Conservation (phyloP, 2,888 invertebrate species). For the Ochlodes sylvanus region DNA sequence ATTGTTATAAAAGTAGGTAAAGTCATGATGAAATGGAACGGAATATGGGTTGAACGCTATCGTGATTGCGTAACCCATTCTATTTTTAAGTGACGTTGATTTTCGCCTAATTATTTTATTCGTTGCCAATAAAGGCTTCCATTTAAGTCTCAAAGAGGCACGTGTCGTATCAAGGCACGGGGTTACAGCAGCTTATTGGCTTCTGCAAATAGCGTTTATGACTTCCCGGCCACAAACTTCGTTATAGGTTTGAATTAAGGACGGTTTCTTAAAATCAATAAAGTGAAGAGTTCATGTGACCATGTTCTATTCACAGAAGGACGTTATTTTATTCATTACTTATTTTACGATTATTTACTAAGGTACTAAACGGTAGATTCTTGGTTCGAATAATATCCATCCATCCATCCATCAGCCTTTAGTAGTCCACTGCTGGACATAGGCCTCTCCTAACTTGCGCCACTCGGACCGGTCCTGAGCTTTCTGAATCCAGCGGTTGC, state of each 20-base stretch:
- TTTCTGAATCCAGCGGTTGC: too few relatives aligned
- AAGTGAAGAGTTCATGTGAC: slow-evolving; percentile 15
- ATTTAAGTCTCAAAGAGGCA: slow-evolving; percentile 8
- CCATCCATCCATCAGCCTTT: too few relatives aligned
- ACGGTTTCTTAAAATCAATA: slow-evolving; percentile 53
- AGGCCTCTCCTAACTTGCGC: too few relatives aligned
- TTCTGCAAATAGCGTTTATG: slow-evolving; percentile 73
- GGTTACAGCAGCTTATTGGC: slow-evolving; percentile 63
- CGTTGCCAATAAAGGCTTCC: slow-evolving; percentile 4
- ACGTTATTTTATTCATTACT: too few relatives aligned
- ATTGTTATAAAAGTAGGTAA: background rate
- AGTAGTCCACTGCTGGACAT: too few relatives aligned
- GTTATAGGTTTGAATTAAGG: slow-evolving; percentile 53
- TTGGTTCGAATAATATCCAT: too few relatives aligned
- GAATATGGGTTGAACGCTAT: background rate
- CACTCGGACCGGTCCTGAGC: too few relatives aligned
- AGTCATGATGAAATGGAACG: background rate
- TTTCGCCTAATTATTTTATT: slow-evolving; percentile 18
- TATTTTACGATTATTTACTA: too few relatives aligned
- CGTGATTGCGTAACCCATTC: background rate
- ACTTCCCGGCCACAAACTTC: slow-evolving; percentile 55
- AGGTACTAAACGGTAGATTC: too few relatives aligned
- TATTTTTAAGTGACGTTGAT: background rate
- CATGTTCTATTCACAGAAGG: background rate
- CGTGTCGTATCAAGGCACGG: slow-evolving; percentile 44